A percentile compares a stretch with the other conserved stretches of the same genome.
phyloP scores from a whole-genome alignment of 2,797 vertebrate genomes.

The Coranthus polyacanthus region DNA sequence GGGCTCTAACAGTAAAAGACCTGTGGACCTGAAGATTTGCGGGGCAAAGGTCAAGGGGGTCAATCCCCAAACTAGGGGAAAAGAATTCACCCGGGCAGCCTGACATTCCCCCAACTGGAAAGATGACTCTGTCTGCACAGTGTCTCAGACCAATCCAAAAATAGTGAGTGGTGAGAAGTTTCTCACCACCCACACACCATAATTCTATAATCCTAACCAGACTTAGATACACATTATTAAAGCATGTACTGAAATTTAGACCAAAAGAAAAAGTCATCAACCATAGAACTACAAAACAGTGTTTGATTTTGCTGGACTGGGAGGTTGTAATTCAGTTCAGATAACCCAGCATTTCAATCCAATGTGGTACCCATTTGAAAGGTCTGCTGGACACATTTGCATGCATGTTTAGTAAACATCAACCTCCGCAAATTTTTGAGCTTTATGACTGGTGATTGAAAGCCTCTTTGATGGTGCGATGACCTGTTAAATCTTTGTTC shows the following conservation, averaged over 20 bases:
- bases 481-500: constrained; percentile 51
- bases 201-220: constrained; percentile 56
- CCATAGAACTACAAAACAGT: not conserved
- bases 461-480: constrained; percentile 50
- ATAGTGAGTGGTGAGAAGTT: constrained; percentile 74
- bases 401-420: constrained; percentile 68
- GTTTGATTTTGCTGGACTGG: constrained; percentile 15
- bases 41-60: constrained; percentile 74
- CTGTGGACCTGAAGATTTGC: constrained; percentile 74
- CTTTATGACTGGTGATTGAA: constrained; percentile 48
- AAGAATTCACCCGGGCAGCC: constrained; percentile 75
- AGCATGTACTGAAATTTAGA: constrained; percentile 33
- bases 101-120: constrained; percentile 75
- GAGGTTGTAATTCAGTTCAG: constrained; percentile 23
- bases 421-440: constrained; percentile 51
- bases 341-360: constrained; percentile 2
- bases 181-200: constrained; percentile 63
- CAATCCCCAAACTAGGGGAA: constrained; percentile 70
- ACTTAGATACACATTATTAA: constrained; percentile 22
- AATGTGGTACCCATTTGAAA: constrained; percentile 28
- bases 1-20: constrained; percentile 56
- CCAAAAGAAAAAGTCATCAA: constrained; percentile 17
- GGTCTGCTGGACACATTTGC: constrained; percentile 49
- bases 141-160: constrained; percentile 71
- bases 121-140: constrained; percentile 77